These are phyloP conservation scores for Leucophenga montana DNA, from an alignment of 2,888 invertebrate species.

Conservation along the genomic window DNA sequence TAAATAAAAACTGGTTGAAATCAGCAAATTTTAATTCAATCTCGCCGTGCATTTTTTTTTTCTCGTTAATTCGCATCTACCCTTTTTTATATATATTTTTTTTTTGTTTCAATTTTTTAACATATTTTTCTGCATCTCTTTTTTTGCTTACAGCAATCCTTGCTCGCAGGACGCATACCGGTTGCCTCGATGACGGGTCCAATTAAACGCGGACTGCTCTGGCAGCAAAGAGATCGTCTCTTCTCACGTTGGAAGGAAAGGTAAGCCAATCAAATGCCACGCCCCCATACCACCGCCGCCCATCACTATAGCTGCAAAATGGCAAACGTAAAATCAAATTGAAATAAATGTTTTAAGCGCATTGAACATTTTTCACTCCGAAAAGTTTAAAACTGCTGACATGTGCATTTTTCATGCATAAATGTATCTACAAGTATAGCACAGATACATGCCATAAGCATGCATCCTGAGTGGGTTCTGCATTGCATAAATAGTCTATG, in stretches of 20 bases:
- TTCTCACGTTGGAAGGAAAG: conserved; percentile 81
- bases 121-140: conserved; percentile 30
- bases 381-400: background rate
- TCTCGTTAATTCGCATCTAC: background rate
- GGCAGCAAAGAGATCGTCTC: conserved; percentile 79
- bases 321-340: conserved; percentile 12
- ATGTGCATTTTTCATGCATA: too few relatives aligned
- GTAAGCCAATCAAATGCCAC: conserved; percentile 48
- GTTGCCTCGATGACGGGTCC: conserved; percentile 75
- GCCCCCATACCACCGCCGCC: background rate
- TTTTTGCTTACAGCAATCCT: conserved; percentile 67
- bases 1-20: background rate
- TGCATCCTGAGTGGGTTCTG: too few relatives aligned
- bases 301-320: background rate
- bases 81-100: conserved; percentile 5
- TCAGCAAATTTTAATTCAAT: conserved; percentile 47
- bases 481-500: background rate
- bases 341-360: conserved; percentile 37
- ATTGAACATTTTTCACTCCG: conserved; percentile 38
- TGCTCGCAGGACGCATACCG: conserved; percentile 72
- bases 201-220: conserved; percentile 78
- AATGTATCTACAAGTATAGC: too few relatives aligned
- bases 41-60: conserved; percentile 39
- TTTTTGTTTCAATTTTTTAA: conserved; percentile 30
- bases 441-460: too few relatives aligned